Conservation (phyloP, 2,888 invertebrate genomes). For the Metopia argyrocephala region DNA sequence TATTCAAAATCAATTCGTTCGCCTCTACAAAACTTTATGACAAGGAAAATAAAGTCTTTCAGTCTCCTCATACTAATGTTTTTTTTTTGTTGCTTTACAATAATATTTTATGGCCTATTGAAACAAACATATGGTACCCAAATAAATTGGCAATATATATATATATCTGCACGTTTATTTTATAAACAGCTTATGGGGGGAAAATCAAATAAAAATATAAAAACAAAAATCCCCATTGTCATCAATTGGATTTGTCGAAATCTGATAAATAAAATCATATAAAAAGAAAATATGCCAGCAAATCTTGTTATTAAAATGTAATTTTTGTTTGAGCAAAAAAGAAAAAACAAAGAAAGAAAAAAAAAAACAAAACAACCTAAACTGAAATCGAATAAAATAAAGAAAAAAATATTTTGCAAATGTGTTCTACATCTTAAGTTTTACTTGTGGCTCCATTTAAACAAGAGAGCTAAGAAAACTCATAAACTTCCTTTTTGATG, state of each 20-base stretch:
- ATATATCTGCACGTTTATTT: not conserved
- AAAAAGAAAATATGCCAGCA: conserved; percentile 60
- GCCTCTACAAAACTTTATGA: not conserved
- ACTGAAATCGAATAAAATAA: not conserved
- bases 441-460: not conserved
- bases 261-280: conserved; percentile 56
- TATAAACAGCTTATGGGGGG: not conserved
- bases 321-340: conserved; percentile 47
- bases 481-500: conserved; percentile 36
- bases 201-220: not conserved
- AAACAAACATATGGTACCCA: conserved; percentile 54
- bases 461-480: not conserved
- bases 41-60: not conserved
- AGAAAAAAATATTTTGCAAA: conserved; percentile 24
- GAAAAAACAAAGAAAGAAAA: not conserved
- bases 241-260: conserved; percentile 59
- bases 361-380: not conserved
- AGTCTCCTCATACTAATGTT: not conserved
- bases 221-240: conserved; percentile 53
- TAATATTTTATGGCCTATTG: conserved; percentile 56
- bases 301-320: conserved; percentile 64
- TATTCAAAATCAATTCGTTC: conserved; percentile 8
- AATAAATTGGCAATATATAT: conserved; percentile 47
- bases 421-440: conserved; percentile 13
- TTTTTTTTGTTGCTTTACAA: not conserved